Conservation (phyloP, 2,888 invertebrate genomes). For the Dynastes tityus region DNA sequence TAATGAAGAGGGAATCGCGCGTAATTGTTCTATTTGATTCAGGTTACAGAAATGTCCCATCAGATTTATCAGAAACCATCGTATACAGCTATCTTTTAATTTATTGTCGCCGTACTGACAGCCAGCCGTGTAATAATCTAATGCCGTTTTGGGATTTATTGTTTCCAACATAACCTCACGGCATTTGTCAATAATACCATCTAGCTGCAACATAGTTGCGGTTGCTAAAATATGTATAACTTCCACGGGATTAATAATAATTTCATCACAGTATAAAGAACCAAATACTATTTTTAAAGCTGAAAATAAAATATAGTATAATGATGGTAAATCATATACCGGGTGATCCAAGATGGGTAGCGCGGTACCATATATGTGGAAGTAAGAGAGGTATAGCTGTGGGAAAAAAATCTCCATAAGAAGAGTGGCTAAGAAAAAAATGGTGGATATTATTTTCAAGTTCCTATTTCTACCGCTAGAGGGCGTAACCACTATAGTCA, state of each 20-base stretch:
- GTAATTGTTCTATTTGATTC: constrained; percentile 56
- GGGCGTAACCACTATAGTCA: no score
- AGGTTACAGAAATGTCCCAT: constrained; percentile 74
- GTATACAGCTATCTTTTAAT: constrained; percentile 77
- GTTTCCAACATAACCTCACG: constrained; percentile 83
- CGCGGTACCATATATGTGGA: no score
- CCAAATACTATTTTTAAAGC: constrained; percentile 82
- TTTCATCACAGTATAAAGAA: constrained; percentile 84
- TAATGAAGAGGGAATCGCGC: constrained; percentile 76
- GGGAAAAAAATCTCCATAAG: no score
- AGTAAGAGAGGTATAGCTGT: no score
- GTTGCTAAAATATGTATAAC: constrained; percentile 81
- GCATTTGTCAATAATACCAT: constrained; percentile 81
- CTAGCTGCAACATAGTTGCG: constrained; percentile 83
- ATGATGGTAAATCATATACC: neutral
- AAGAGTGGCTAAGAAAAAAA: no score
- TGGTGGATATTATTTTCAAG: no score
- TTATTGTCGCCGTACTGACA: constrained; percentile 78
- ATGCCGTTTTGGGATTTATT: constrained; percentile 80
- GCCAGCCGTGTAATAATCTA: constrained; percentile 80
- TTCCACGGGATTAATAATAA: constrained; percentile 78
- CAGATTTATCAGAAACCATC: constrained; percentile 82
- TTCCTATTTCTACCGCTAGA: no score
- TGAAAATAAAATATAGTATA: constrained; percentile 60
- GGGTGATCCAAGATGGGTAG: no score